Percentiles rank a stretch among this genome's conserved stretches.
These are phyloP conservation scores for Drosophila suzukii DNA, from an alignment of 1,140 invertebrate species.

Conservation along the genomic window DNA sequence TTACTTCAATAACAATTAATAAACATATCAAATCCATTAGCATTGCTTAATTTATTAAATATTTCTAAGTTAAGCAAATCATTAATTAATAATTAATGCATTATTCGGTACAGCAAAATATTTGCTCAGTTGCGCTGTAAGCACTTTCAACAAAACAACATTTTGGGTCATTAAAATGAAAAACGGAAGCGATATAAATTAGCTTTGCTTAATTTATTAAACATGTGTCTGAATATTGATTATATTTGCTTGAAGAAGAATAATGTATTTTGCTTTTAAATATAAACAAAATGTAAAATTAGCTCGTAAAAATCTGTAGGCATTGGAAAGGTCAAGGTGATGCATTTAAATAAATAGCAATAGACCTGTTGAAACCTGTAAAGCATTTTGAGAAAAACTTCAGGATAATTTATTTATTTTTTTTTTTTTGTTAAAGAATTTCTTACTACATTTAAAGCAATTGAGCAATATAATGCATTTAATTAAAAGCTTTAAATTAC, in stretches of 20 bases:
- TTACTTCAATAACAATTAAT: slow-evolving; percentile 3
- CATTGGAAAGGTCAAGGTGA: no score
- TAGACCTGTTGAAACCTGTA: no score
- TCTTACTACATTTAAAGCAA: not conserved
- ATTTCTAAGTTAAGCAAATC: not conserved
- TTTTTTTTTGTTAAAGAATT: no score
- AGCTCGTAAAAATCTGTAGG: no score
- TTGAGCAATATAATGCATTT: not conserved
- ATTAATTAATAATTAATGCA: not conserved
- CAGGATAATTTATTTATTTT: no score
- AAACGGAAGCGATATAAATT: slow-evolving; percentile 4
- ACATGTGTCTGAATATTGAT: not conserved
- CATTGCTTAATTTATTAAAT: slow-evolving; percentile 7
- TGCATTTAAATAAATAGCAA: no score
- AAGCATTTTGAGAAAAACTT: no score
- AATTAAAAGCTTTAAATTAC: not conserved
- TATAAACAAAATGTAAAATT: not conserved
- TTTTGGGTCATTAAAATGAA: slow-evolving; percentile 8
- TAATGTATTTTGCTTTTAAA: not conserved
- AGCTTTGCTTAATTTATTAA: not conserved
- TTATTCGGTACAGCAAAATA: not conserved
- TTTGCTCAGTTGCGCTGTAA: not conserved
- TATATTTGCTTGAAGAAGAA: not conserved
- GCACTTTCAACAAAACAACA: not conserved
- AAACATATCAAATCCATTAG: slow-evolving; percentile 12